phyloP scores from a whole-genome alignment of 2,888 invertebrate genomes.

The Orthosia gothica region DNA sequence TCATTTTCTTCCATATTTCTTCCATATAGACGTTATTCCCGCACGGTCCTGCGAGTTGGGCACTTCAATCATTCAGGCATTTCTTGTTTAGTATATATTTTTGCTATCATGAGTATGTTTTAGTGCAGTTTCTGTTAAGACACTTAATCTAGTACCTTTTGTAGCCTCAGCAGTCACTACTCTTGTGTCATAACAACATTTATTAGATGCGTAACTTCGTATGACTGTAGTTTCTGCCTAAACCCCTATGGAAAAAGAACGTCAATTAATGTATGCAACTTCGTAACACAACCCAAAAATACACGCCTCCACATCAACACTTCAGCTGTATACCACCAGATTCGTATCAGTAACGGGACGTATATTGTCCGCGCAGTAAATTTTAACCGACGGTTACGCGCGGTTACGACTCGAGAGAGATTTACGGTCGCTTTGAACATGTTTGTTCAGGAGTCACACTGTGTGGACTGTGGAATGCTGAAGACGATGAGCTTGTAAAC shows the following conservation, averaged over 20 bases:
- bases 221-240: no score
- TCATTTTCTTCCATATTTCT: not conserved
- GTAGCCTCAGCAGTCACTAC: not conserved
- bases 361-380: conserved; percentile 45
- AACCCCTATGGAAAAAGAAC: no score
- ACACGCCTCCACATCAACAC: conserved; percentile 33
- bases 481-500: conserved; percentile 36
- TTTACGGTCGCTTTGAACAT: conserved; percentile 52
- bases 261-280: no score
- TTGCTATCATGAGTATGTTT: no score
- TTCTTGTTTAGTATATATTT: no score
- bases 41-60: not conserved
- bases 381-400: conserved; percentile 42
- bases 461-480: conserved; percentile 30
- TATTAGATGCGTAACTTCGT: not conserved
- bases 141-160: not conserved
- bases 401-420: conserved; percentile 39
- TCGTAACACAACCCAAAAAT: conserved; percentile 15
- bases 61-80: not conserved
- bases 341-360: conserved; percentile 9
- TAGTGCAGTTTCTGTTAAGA: not conserved
- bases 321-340: conserved; percentile 32
- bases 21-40: not conserved
- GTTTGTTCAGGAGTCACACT: conserved; percentile 27
- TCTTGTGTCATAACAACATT: not conserved